Evolutionary conservation across 2,113 vertebrate species (phyloP).

Genomic region (Protobothrops flavoviridis): DNA sequence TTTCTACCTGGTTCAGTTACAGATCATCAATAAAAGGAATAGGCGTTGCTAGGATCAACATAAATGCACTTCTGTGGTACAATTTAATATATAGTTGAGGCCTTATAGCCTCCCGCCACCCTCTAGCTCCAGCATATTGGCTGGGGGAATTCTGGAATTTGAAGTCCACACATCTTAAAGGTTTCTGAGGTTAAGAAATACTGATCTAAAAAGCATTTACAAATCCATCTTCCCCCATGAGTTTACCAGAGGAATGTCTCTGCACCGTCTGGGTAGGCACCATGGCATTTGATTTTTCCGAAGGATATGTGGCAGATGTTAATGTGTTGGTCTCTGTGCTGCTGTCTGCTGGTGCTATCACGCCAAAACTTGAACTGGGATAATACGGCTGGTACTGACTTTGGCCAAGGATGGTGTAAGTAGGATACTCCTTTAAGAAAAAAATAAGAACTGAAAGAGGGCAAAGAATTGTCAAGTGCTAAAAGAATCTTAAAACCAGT

Average conservation of each 20-base stretch:
- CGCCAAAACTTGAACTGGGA: conserved; percentile 80
- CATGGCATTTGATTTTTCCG: conserved; percentile 73
- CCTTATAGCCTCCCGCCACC: background rate
- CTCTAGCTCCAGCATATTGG: background rate
- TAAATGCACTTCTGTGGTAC: background rate
- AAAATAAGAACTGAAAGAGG: conserved; percentile 25
- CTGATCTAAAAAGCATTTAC: background rate
- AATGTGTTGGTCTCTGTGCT: conserved; percentile 65
- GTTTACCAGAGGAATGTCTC: conserved; percentile 70
- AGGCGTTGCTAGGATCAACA: background rate
- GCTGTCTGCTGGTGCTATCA: conserved; percentile 69
- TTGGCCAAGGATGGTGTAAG: conserved; percentile 89
- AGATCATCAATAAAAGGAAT: background rate
- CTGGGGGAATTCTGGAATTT: background rate
- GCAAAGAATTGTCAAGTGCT: background rate
- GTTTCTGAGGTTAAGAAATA: background rate
- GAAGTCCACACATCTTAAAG: background rate
- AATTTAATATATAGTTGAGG: background rate
- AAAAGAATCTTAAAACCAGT: background rate
- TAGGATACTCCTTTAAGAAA: conserved; percentile 83
- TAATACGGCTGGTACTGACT: conserved; percentile 91
- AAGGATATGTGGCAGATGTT: conserved; percentile 71
- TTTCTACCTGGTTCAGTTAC: background rate
- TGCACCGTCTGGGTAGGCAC: conserved; percentile 68
- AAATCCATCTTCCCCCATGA: background rate